phyloP scores from a whole-genome alignment of 2,113 vertebrate species.

The Etheostoma spectabile region DNA sequence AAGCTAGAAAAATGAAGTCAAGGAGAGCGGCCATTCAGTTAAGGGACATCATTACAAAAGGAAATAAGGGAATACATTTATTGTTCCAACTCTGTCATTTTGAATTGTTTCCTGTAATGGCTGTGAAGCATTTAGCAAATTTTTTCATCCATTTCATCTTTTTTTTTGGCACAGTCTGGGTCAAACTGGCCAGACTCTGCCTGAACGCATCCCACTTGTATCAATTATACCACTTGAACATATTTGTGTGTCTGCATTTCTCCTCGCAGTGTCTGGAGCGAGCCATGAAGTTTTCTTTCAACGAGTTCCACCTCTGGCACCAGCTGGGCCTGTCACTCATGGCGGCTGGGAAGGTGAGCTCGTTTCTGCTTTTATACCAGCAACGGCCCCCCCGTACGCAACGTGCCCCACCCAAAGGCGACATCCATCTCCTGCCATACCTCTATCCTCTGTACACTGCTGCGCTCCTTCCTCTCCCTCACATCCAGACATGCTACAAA shows the following conservation, averaged over 20 bases:
- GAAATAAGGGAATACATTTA: not conserved
- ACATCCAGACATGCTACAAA: conserved; percentile 24
- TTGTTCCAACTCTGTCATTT: not conserved
- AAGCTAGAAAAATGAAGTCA: conserved; percentile 30
- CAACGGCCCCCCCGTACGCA: conserved; percentile 3
- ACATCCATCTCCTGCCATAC: conserved; percentile 45
- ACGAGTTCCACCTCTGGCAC: conserved; percentile 98
- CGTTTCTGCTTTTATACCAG: conserved; percentile 59
- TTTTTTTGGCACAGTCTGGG: not conserved
- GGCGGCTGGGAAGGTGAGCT: conserved; percentile 95
- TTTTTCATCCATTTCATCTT: not conserved
- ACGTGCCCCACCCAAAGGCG: conserved; percentile 36
- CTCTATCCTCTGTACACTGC: conserved; percentile 15
- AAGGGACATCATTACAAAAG: not conserved
- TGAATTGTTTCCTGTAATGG: not conserved
- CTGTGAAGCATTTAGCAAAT: no score
- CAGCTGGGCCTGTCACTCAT: conserved; percentile 97
- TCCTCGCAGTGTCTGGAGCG: conserved; percentile 92
- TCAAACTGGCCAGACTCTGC: not conserved
- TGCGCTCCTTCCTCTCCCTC: conserved; percentile 8
- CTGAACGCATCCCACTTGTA: not conserved
- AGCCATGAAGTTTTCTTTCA: conserved; percentile 97
- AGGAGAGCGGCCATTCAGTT: conserved; percentile 12
- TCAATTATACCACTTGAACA: not conserved
- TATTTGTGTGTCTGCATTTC: conserved; percentile 38